These are phyloP conservation scores for Excalfactoria chinensis DNA, from an alignment of 2,113 vertebrate species.

Conservation along the genomic window DNA sequence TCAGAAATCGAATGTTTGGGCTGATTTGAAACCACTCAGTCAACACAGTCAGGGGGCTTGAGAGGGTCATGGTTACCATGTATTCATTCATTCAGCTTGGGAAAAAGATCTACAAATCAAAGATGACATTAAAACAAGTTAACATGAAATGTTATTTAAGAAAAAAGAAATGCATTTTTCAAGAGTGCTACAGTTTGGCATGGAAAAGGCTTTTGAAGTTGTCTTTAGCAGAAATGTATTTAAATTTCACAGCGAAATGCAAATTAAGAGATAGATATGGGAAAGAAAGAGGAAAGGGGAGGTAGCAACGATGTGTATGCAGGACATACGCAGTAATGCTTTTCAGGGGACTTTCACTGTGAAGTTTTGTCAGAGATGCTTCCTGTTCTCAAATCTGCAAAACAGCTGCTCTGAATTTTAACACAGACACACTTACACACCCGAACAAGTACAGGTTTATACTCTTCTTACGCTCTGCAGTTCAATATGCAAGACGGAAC, in stretches of 20 bases:
- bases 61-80: neutral
- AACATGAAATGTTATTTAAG: neutral
- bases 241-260: neutral
- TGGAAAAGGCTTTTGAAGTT: neutral
- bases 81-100: neutral
- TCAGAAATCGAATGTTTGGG: neutral
- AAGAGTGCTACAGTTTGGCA: neutral
- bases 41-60: neutral
- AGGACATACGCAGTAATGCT: neutral
- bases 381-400: slow-evolving; percentile 58
- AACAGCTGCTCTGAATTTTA: slow-evolving; percentile 12
- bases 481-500: neutral
- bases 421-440: neutral
- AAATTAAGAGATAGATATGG: neutral
- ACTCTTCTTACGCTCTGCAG: neutral
- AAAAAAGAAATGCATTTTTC: neutral
- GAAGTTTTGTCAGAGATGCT: slow-evolving; percentile 13
- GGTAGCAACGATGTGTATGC: neutral
- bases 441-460: neutral
- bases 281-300: slow-evolving; percentile 33
- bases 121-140: neutral
- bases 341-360: slow-evolving; percentile 39
- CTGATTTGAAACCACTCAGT: neutral
- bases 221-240: neutral
- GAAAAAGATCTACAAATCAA: neutral